Evolutionary conservation across 2,888 invertebrate genomes (phyloP), one percentile per base, ranked within the genome.

Genomic region (Hypolimnas misippus): DNA sequence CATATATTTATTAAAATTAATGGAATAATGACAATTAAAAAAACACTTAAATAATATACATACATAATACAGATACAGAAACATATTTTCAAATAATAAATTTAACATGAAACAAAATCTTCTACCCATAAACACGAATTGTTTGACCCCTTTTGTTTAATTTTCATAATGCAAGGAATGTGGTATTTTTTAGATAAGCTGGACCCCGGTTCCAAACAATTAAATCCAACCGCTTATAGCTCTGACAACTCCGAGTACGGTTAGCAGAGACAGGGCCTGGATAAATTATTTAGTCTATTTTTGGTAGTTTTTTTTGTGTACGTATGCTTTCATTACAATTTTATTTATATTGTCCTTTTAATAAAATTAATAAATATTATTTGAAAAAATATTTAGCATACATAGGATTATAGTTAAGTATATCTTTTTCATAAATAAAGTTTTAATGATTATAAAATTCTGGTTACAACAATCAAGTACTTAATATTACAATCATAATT

Each of bases 211-310:
- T 86, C 82, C 85, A 81, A 83, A 88, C 87, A 89, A 86, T 88
- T 87, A 87, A 86, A 85, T 80, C 79, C 83, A 84, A 80, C 84
- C 80, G 82, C 79, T 82, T 82, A 82, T 58, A 80, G 79, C 76
- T 81, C 78, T 71, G 73, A 75, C 75, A 74, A 76, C 76, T 78
- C 78, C 71, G 62, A 52, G 82, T 80, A 86, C 65, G 58, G 86
- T 76, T 68, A 46, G 76, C 77, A 82, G 55, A 74, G 71, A 73
- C 73, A n/a, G n/a, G n/a, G 35, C 7, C 12, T 12, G 2, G 0
- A 6, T 33, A 38, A 35, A n/a, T 12, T 10, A n/a, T 38, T n/a
- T 5, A 25, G 2, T 38, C 12, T 38, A n/a, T 35, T 35, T 35
- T 12, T 6, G 12, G 3, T 35, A n/a, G n/a, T 12, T 35, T 35